A percentile compares a stretch with the other conserved stretches of the same genome.
These are phyloP conservation scores for Meteorus colon DNA, from an alignment of 2,888 invertebrate genomes.

Conservation along the genomic window DNA sequence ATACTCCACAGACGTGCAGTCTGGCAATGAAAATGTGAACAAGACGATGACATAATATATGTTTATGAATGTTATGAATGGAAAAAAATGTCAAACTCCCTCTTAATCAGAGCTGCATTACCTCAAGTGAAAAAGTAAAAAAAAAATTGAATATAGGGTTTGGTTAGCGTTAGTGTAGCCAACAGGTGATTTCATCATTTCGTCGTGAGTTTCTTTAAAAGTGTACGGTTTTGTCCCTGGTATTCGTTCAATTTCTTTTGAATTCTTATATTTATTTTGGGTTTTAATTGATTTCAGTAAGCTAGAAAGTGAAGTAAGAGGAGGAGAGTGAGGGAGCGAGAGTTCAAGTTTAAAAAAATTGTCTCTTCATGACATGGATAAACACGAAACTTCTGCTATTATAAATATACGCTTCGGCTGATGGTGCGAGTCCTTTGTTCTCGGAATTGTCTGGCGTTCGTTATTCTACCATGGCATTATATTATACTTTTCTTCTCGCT, in stretches of 20 bases:
- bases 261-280: background rate
- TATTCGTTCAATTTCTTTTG: background rate
- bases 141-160: too few relatives aligned
- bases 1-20: constrained; percentile 10
- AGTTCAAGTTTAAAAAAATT: background rate
- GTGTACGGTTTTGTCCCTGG: too few relatives aligned
- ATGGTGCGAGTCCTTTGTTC: background rate
- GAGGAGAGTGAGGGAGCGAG: too few relatives aligned
- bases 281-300: background rate
- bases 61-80: background rate
- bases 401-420: constrained; percentile 1
- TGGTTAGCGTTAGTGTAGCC: background rate
- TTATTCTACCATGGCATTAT: background rate
- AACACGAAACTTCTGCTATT: background rate
- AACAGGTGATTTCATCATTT: background rate
- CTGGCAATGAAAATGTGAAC: background rate
- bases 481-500: constrained; percentile 2
- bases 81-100: background rate
- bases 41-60: background rate
- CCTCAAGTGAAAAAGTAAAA: too few relatives aligned
- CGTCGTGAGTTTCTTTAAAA: background rate
- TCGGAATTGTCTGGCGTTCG: background rate
- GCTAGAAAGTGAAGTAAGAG: background rate
- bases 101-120: too few relatives aligned
- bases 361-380: background rate